Percentiles rank a stretch among this genome's conserved stretches.
These are phyloP conservation scores for Gymnodraco acuticeps DNA, from an alignment of 2,797 vertebrate species.

Conservation along the genomic window DNA sequence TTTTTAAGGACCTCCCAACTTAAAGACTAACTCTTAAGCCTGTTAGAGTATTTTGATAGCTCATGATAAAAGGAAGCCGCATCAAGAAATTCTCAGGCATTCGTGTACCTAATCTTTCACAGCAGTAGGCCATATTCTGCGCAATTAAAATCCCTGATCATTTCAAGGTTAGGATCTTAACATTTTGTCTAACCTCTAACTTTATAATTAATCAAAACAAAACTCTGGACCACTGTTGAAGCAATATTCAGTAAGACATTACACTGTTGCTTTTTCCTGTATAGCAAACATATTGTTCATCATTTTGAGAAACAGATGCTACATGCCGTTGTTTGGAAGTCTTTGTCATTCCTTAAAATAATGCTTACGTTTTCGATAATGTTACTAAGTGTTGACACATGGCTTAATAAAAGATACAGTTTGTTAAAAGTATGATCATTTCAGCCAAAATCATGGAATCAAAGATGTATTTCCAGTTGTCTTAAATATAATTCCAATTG, in stretches of 20 bases:
- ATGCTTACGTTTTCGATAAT: constrained; percentile 29
- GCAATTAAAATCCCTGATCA: constrained; percentile 5
- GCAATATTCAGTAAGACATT: constrained; percentile 64
- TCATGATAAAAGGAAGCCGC: constrained; percentile 34
- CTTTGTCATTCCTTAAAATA: constrained; percentile 55
- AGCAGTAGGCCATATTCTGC: constrained; percentile 25
- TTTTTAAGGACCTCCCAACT: constrained; percentile 31
- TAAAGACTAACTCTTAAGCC: not conserved
- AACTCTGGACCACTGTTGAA: constrained; percentile 50
- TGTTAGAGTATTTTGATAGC: constrained; percentile 21
- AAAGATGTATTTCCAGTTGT: constrained; percentile 57
- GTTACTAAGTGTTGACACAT: constrained; percentile 30
- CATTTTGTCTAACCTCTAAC: constrained; percentile 20
- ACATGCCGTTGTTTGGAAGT: constrained; percentile 16
- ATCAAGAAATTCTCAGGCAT: constrained; percentile 49
- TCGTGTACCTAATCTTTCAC: constrained; percentile 13
- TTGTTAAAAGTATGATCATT: constrained; percentile 22
- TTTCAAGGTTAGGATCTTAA: constrained; percentile 31
- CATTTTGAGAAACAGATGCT: constrained; percentile 29
- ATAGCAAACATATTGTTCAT: constrained; percentile 21
- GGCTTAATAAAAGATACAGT: constrained; percentile 16
- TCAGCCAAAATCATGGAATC: constrained; percentile 74
- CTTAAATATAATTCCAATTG: constrained; percentile 80
- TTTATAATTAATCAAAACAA: constrained; percentile 26
- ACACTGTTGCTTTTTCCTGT: constrained; percentile 28